Base-by-base conservation (phyloP, 2,113 vertebrate species). In the Hemicordylus capensis region DNA sequence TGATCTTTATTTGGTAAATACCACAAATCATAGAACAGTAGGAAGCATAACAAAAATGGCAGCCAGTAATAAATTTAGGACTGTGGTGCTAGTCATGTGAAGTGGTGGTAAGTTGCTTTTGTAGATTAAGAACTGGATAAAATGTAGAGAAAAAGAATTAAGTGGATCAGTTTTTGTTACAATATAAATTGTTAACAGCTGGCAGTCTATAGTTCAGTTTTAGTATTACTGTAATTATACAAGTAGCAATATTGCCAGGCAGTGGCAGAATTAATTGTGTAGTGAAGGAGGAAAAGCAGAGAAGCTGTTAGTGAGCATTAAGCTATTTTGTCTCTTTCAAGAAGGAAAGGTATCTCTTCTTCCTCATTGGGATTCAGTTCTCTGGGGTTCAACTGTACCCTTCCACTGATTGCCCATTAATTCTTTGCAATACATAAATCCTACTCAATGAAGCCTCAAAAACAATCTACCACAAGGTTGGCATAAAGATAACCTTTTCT, bases 161-260 rank as follows among this genome's bases (percentile, higher is more conserved):
- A 84, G 54, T 66, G n/a, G 59, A 80, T 64, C 59, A 28, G 31
- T 80, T 80, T 46, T 64, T 64, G 77, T 64, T 80, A 64, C 77
- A 76, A 51, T 66, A 48, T 59, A 84, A 84, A 76, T 64, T 64
- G n/a, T 46, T 64, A 84, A 84, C 46, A 84, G 59, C 61, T 84
- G 59, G 59, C 46, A 54, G 46, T 76, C 46, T 66, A 63, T 44
- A 75, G 81, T 58, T 37, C 61, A 66, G 14, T 75, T 84, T 84
- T 76, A 84, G n/a, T 28, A 54, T 76, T 34, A 66, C 61, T 20
- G 24, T 64, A 75, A 75, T 75, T 63, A 75, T 63, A 37, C 31
- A 66, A 42, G 59, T 76, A 76, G 48, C 72, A 76, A 84, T 14
- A 22, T 39, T 84, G 59, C 82, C 34, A 76, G 59, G 59, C 34